A percentile compares a stretch with the other conserved stretches of the same genome.
These are phyloP conservation scores for Lasioglossum lativentre DNA, from an alignment of 2,888 invertebrate species.

Conservation along the genomic window DNA sequence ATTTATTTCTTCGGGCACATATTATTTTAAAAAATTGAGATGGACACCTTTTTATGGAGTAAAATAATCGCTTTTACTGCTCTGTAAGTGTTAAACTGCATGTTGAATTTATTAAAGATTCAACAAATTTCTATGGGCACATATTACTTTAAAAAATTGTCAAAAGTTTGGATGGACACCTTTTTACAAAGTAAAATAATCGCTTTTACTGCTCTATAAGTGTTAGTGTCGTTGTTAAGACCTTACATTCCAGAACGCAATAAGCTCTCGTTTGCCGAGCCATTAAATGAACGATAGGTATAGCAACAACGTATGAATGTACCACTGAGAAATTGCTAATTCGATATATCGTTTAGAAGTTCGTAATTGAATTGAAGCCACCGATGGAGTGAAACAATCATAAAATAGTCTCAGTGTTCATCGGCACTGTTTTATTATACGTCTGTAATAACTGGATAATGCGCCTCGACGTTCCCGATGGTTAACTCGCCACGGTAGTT, in stretches of 20 bases:
- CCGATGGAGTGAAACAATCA: neutral
- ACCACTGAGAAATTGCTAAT: neutral
- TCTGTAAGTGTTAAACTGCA: too few relatives aligned
- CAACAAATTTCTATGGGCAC: too few relatives aligned
- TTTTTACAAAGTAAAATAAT: too few relatives aligned
- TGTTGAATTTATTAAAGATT: too few relatives aligned
- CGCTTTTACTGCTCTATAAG: too few relatives aligned
- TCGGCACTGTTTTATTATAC: neutral
- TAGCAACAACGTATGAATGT: neutral
- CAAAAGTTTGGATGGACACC: too few relatives aligned
- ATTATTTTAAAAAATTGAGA: too few relatives aligned
- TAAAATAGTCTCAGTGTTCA: neutral
- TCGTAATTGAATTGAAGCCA: slow-evolving; percentile 19
- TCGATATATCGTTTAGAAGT: slow-evolving; percentile 1
- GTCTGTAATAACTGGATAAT: neutral
- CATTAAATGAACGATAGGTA: neutral
- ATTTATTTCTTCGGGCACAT: too few relatives aligned
- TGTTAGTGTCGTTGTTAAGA: too few relatives aligned
- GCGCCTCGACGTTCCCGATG: neutral
- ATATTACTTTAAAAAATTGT: too few relatives aligned
- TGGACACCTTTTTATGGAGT: too few relatives aligned
- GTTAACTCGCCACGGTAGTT: neutral
- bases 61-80: too few relatives aligned
- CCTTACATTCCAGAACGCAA: neutral
- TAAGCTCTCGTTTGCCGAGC: neutral